Base-by-base conservation (phyloP, 1,140 invertebrate species). In the Adelges cooleyi region DNA sequence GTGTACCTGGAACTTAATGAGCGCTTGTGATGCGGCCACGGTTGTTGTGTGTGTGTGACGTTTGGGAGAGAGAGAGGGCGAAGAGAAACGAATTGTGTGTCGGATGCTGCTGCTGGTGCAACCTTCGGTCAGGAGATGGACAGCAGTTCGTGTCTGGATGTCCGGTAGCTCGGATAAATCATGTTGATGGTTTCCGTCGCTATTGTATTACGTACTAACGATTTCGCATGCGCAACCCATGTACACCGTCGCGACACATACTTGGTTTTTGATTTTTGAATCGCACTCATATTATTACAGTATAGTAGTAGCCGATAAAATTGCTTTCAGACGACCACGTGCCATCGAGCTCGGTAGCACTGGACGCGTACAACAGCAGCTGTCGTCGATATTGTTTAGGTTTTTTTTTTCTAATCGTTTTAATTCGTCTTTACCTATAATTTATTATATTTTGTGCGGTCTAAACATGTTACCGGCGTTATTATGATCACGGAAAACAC, bases 401-500 rank as follows among this genome's bases (percentile, higher is more conserved):
- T 51, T 27, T 29, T 27, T 25, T 17, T 6, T 51, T 27, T 11
- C 46, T 20, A 10, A 13, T 49, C 1, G 18, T 38, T 5, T 25
- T 25, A 9, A 10, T 6, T 20, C 13, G 17, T 53, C 11, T 52
- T 11, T 52, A 20, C n/a, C n/a, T n/a, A n/a, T 13, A 33, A 33
- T 20, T 18, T 18, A 29, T 27, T 18, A 27, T 25, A 25, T 15
- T 17, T 27, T 18, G 20, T 29, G 10, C 25, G 17, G 0, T 38
- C 23, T 54, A 22, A 59, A 44, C 20, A 59, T 62, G 42, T 18
- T 46, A 48, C 20, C 36, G 23, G n/a, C 9, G 17, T 8, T 40
- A 40, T 42, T 42, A 62, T 62, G 56, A 62, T 62, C 15, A 25
- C 56, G 23, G 56, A 62, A 48, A 62, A 62, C 27, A 17, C 25